These are phyloP conservation scores for Antidorcas marsupialis DNA, from an alignment of 2,113 vertebrate genomes.

Conservation along the genomic window DNA sequence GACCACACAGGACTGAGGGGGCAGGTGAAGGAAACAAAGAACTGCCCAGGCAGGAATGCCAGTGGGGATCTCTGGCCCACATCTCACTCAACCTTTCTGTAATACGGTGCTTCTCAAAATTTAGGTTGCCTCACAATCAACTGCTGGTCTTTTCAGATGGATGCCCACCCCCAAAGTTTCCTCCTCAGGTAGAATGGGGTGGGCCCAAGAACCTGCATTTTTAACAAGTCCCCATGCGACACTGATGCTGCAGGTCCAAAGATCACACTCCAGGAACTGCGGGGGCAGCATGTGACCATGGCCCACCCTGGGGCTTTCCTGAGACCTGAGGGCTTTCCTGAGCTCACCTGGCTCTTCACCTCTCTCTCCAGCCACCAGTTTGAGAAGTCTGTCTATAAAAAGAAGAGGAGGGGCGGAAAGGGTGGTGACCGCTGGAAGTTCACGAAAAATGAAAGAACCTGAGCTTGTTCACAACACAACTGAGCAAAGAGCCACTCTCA, in stretches of 20 bases:
- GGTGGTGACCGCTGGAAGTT: background rate
- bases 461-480: background rate
- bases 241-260: background rate
- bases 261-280: background rate
- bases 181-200: background rate
- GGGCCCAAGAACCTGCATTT: background rate
- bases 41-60: accelerated
- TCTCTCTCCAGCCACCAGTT: background rate
- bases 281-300: background rate
- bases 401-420: background rate
- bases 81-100: background rate
- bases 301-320: background rate
- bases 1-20: background rate
- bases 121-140: background rate
- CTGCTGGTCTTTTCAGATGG: background rate
- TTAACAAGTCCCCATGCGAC: background rate
- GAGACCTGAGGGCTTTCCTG: background rate
- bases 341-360: background rate
- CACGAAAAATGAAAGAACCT: background rate
- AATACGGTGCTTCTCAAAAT: background rate
- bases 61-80: background rate
- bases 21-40: background rate
- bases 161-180: background rate
- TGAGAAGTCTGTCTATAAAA: background rate
- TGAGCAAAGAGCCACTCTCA: background rate